Conservation (phyloP, 2,113 vertebrate species). For the Orcinus orca region DNA sequence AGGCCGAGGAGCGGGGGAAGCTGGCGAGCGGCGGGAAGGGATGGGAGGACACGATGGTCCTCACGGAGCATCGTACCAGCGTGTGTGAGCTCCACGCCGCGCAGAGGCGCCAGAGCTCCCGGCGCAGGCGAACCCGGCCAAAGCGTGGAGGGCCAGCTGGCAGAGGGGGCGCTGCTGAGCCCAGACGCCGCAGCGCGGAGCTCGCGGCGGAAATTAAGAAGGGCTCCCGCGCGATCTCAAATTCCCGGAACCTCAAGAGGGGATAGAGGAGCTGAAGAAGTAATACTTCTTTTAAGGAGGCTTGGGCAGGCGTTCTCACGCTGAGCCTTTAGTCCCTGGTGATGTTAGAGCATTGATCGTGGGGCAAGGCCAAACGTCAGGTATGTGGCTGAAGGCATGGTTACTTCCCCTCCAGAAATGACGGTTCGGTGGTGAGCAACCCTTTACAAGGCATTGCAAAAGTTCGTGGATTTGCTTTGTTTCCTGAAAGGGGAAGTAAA, state of each 20-base stretch:
- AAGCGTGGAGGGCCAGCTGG: constrained; percentile 90
- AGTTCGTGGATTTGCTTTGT: neutral
- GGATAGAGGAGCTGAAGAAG: constrained; percentile 72
- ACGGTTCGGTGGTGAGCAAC: neutral
- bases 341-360: constrained; percentile 42
- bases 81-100: constrained; percentile 88
- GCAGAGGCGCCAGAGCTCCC: constrained; percentile 77
- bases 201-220: constrained; percentile 90
- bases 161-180: constrained; percentile 86
- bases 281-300: neutral
- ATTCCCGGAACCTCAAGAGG: constrained; percentile 69
- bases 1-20: constrained; percentile 33
- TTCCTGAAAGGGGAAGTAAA: constrained; percentile 14
- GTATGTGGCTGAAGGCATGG: constrained; percentile 66
- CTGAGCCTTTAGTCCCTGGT: neutral
- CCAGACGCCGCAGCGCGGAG: constrained; percentile 82
- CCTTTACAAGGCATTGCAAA: neutral
- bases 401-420: neutral
- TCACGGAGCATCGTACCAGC: constrained; percentile 91
- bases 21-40: neutral
- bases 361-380: constrained; percentile 73
- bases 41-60: constrained; percentile 74
- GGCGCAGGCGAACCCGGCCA: constrained; percentile 86
- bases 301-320: neutral
- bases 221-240: constrained; percentile 78